phyloP scores from a whole-genome alignment of 2,888 invertebrate species.

The Oeneis ivallda region DNA sequence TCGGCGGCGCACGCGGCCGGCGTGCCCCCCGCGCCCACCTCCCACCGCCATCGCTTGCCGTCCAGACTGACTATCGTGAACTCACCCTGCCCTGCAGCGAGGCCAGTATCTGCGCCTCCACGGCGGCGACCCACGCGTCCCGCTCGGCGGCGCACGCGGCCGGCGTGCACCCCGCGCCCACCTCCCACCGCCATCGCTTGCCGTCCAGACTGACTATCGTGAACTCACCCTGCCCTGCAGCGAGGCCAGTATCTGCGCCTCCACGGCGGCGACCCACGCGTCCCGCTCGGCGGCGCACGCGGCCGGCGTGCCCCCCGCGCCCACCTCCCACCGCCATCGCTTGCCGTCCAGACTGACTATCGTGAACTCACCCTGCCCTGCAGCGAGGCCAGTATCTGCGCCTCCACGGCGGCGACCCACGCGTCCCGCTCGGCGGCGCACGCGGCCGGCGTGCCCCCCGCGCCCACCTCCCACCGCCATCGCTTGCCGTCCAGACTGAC shows the following conservation, averaged over 20 bases:
- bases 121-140: conserved; percentile 97
- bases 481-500: too few relatives aligned
- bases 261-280: conserved; percentile 97
- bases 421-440: too few relatives aligned
- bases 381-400: too few relatives aligned
- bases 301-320: conserved; percentile 59
- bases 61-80: too few relatives aligned
- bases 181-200: conserved; percentile 99
- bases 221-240: conserved; percentile 89
- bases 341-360: conserved; percentile 96
- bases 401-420: too few relatives aligned
- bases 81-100: conserved; percentile 91
- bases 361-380: too few relatives aligned
- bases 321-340: conserved; percentile 98
- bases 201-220: conserved; percentile 97
- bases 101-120: conserved; percentile 97
- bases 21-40: too few relatives aligned
- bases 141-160: conserved; percentile 79
- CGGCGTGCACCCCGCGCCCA: conserved; percentile 65
- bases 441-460: too few relatives aligned
- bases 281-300: conserved; percentile 84
- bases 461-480: too few relatives aligned
- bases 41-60: too few relatives aligned
- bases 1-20: too few relatives aligned
- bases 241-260: conserved; percentile 96